Conservation (phyloP, 2,113 vertebrate species). For the Mormoops blainvillei region DNA sequence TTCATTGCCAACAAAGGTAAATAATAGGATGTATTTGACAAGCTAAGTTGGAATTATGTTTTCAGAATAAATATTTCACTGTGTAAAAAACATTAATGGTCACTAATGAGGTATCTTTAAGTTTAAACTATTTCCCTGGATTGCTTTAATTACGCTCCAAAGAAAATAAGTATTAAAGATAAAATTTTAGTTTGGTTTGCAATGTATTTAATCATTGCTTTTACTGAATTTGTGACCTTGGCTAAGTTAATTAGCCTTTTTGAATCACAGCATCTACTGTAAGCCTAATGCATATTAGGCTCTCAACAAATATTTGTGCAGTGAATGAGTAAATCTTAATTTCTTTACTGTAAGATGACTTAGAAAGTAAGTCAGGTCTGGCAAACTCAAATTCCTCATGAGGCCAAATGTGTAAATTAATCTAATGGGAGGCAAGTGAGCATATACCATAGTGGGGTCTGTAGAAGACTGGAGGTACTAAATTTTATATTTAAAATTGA, state of each 20-base stretch:
- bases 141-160: slow-evolving; percentile 9
- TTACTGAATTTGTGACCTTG: slow-evolving; percentile 34
- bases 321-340: slow-evolving; percentile 19
- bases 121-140: neutral
- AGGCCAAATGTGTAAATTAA: neutral
- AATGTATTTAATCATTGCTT: slow-evolving; percentile 41
- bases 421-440: neutral
- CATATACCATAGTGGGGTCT: neutral
- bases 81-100: neutral
- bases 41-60: neutral
- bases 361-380: neutral
- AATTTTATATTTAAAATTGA: neutral
- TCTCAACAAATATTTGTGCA: slow-evolving; percentile 46
- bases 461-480: neutral
- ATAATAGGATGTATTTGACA: neutral
- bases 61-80: slow-evolving; percentile 30
- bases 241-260: slow-evolving; percentile 46
- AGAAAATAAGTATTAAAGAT: slow-evolving; percentile 28
- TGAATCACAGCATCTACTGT: neutral
- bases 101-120: neutral
- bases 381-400: neutral
- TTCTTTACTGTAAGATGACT: neutral
- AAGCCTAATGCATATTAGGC: neutral
- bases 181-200: slow-evolving; percentile 14
- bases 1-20: slow-evolving; percentile 2